These are phyloP conservation scores for Diarsia mendica DNA, from an alignment of 2,888 invertebrate species.

Conservation along the genomic window DNA sequence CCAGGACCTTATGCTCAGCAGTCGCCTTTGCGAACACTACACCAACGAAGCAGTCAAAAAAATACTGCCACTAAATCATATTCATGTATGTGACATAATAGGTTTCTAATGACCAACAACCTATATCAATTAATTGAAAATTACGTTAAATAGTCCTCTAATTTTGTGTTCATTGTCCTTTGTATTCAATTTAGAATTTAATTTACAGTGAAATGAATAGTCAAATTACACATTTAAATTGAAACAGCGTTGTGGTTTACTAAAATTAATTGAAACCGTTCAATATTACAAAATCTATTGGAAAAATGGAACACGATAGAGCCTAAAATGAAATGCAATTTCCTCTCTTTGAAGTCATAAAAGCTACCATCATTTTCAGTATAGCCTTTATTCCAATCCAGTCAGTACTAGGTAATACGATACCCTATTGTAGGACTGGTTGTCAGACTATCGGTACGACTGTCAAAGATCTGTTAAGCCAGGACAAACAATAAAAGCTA, in stretches of 20 bases:
- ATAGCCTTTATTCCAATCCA: no score
- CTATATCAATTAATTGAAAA: not conserved
- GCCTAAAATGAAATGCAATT: not conserved
- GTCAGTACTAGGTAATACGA: no score
- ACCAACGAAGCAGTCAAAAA: not conserved
- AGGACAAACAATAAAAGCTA: not conserved
- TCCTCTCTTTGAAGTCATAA: not conserved
- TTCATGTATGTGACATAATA: no score
- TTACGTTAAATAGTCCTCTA: not conserved
- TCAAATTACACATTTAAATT: constrained; percentile 21
- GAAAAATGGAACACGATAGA: not conserved
- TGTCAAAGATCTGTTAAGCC: no score
- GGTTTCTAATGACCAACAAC: not conserved
- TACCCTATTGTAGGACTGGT: no score
- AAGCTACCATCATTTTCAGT: not conserved
- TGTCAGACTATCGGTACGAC: no score
- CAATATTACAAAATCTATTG: not conserved
- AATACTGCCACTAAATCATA: no score
- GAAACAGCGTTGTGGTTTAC: constrained; percentile 5
- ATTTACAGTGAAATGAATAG: constrained; percentile 5
- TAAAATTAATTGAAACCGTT: constrained; percentile 16
- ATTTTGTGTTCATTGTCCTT: constrained; percentile 8
- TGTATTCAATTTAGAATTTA: constrained; percentile 24
- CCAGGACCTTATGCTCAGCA: no score
- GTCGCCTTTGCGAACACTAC: no score